Evolutionary conservation across 2,113 vertebrate genomes (phyloP).

Genomic region (Vidua chalybeata): DNA sequence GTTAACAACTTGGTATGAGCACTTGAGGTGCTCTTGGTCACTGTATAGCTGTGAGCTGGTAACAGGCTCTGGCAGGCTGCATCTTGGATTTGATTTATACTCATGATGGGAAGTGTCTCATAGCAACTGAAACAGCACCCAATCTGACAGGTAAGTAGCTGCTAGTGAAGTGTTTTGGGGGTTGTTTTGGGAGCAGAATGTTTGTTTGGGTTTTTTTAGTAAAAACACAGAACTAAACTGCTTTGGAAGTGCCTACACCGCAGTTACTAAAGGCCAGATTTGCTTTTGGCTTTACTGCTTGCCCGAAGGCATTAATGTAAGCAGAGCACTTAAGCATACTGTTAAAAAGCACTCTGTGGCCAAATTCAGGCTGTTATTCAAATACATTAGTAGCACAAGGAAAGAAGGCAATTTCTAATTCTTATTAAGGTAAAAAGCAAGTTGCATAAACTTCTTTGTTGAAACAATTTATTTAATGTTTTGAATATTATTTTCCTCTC

Average conservation of each 20-base stretch:
- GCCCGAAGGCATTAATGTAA: background rate
- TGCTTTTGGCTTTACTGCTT: background rate
- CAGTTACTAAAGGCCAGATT: background rate
- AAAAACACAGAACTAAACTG: background rate
- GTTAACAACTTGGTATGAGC: background rate
- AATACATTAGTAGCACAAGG: background rate
- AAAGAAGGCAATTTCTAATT: background rate
- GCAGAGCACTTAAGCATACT: background rate
- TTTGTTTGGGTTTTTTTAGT: background rate
- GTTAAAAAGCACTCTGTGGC: background rate
- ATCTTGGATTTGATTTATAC: background rate
- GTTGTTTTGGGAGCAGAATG: background rate
- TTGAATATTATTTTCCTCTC: background rate
- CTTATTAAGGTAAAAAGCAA: background rate
- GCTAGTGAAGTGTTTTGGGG: background rate
- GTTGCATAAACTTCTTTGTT: background rate
- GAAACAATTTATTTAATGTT: background rate
- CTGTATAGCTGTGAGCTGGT: background rate
- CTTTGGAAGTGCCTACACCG: background rate
- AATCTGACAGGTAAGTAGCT: background rate
- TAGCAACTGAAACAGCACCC: background rate
- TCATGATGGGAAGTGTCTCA: background rate
- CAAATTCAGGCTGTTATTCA: background rate
- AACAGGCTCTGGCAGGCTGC: background rate
- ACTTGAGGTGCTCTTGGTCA: background rate